Base-by-base conservation (phyloP, 2,797 vertebrate species). In the Liparis tanakae region DNA sequence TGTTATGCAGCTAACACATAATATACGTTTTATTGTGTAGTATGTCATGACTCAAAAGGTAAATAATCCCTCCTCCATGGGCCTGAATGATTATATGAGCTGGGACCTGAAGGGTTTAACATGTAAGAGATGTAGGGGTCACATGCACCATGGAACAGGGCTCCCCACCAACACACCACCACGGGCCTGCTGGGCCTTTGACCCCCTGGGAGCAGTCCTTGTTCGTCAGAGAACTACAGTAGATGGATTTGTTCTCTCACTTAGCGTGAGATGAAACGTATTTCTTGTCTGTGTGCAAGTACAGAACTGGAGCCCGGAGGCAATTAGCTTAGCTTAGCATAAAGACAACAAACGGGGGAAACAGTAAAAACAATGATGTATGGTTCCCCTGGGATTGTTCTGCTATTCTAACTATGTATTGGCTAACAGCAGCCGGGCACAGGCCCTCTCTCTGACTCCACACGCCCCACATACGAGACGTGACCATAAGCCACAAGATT, bases 91-190 rank as follows among this genome's bases (percentile, higher is more conserved):
- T 55, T 50, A 56, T 15, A 20, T 58, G 14, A 25, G 22, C 8
- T 64, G 54, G 7, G 30, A 34, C 17, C 20, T 62, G 50, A 51
- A 48, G 43, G 59, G 30, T 62, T 83, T 83, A 84, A 75, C 77
- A 81, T 50, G 53, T 56, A 37, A 37, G 36, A 78, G 36, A 72
- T 82, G 78, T 79, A 89, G 85, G 77, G 70, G 70, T 53, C 41
- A 48, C 67, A 81, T 86, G 74, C 64, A 84, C 78, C 34, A 55
- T 74, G 68, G 55, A 70, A 76, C 74, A 76, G 84, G 85, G 84
- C 78, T 37, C 20, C 20, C 46, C 63, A 55, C 51, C 54, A 57
- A 74, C 66, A 74, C 63, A n/a, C 65, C 10, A 46, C 67, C 57
- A 12, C 9, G 41, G 22, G 44, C 25, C 30, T 46, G 48, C 9